phyloP scores from a whole-genome alignment of 2,888 invertebrate genomes.

The Pachycephus smyrnensis region DNA sequence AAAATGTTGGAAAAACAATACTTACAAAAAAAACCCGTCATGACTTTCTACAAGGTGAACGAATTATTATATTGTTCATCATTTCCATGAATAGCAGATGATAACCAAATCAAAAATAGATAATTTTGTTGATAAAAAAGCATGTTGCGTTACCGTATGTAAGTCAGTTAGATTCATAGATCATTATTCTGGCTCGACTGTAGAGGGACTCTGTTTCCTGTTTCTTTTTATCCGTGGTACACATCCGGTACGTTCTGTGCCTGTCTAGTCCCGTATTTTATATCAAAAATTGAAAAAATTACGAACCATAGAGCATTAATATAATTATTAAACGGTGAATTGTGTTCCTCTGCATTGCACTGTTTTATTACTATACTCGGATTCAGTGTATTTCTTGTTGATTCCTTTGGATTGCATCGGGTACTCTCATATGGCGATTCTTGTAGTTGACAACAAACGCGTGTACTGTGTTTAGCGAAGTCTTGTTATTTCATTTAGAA shows the following conservation, averaged over 20 bases:
- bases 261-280: constrained; percentile 36
- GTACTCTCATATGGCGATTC: constrained; percentile 23
- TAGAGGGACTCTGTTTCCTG: constrained; percentile 39
- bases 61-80: neutral
- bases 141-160: neutral
- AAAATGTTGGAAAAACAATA: neutral
- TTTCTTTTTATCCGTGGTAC: constrained; percentile 52
- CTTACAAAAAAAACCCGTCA: neutral
- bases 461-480: constrained; percentile 29
- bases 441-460: constrained; percentile 23
- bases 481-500: constrained; percentile 18
- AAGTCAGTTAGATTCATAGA: neutral
- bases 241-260: constrained; percentile 49
- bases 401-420: constrained; percentile 48
- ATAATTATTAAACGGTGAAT: constrained; percentile 24
- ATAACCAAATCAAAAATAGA: neutral
- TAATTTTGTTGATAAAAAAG: neutral
- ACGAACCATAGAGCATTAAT: constrained; percentile 40
- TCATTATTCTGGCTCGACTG: neutral
- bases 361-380: constrained; percentile 13
- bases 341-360: constrained; percentile 8
- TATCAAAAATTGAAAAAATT: constrained; percentile 38
- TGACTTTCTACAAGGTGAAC: neutral
- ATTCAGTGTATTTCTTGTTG: constrained; percentile 33
- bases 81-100: no score